Conservation (phyloP, 1,140 invertebrate genomes). For the Hirudo medicinalis region DNA sequence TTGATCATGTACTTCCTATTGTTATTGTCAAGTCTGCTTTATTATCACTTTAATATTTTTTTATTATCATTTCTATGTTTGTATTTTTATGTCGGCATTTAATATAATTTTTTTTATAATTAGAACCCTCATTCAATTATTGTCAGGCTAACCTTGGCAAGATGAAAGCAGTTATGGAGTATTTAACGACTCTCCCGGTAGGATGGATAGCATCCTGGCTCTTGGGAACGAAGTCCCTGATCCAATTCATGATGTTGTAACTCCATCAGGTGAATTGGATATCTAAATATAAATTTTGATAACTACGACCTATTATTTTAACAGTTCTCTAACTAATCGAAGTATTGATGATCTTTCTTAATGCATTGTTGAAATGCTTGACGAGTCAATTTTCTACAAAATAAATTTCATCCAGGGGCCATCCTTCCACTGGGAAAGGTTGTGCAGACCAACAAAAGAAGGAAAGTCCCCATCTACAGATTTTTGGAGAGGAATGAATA, state of each 20-base stretch:
- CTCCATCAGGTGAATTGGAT: constrained; percentile 30
- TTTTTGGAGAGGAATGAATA: not conserved
- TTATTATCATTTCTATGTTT: too few species aligned
- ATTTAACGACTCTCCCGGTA: constrained; percentile 27
- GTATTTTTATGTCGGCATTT: too few species aligned
- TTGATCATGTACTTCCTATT: not conserved
- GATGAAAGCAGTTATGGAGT: constrained; percentile 25
- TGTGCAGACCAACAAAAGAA: not conserved
- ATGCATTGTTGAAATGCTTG: not conserved
- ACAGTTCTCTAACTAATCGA: not conserved
- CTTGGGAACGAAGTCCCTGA: constrained; percentile 30
- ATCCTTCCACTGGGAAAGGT: not conserved
- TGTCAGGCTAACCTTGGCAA: constrained; percentile 36
- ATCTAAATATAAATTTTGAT: not conserved
- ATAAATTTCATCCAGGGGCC: not conserved
- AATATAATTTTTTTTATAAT: not conserved
- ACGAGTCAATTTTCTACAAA: not conserved
- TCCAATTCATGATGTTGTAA: constrained; percentile 29
- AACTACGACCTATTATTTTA: not conserved
- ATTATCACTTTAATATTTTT: not conserved
- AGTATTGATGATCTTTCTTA: not conserved
- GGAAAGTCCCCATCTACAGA: not conserved
- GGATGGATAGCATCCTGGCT: constrained; percentile 32
- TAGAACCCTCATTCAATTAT: not conserved
- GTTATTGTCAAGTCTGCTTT: not conserved